Base-by-base conservation (phyloP, 1,140 invertebrate genomes). In the Oppia nitens region DNA sequence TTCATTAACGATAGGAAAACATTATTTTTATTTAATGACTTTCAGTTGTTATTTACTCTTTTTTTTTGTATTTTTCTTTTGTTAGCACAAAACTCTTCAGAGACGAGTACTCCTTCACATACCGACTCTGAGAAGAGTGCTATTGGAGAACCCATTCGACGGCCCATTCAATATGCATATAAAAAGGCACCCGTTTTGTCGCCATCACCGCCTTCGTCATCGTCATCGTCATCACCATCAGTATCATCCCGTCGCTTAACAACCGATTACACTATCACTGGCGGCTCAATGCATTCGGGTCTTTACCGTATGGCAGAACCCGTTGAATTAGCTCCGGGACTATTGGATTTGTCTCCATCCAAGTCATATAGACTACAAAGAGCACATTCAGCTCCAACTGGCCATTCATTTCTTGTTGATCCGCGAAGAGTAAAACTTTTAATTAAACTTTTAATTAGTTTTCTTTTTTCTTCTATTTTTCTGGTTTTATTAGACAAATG, bases 331-430 rank as follows among this genome's bases (percentile, higher is more conserved):
- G 66, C 66, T 21, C 67, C 69, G 24, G 69, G 68, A 32, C 59
- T 72, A 40, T 45, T 72, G 9, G 69, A 72, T 62, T 61, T 72
- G 17, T 72, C 71, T 25, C 69, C 71, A 21, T 68, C 67, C 27
- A 62, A 55, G 49, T 25, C 56, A 28, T 60, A 45, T 40, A 57
- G 52, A 1, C 26, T 60, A 3, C 53, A 60, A 52, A 52, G 60
- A 32, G 55, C 53, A 26, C 28, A 24, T 40, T 60, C 62, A 49
- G 40, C 32, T 52, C 51, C 57, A 23, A 53, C 32, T 48, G 32
- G 60, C 27, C 58, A 52, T 28, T 55, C 47, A 47, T 9, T 23
- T 28, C 28, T 29, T 25, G 32, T 28, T 32, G 21, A 53, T 57
- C 14, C 27, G 26, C 29, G 40, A 59, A 40, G 26, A 48, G 58